Evolutionary conservation across 2,888 invertebrate genomes (phyloP), one percentile per base, ranked within the genome.

Genomic region (Scaptomyza flava): DNA sequence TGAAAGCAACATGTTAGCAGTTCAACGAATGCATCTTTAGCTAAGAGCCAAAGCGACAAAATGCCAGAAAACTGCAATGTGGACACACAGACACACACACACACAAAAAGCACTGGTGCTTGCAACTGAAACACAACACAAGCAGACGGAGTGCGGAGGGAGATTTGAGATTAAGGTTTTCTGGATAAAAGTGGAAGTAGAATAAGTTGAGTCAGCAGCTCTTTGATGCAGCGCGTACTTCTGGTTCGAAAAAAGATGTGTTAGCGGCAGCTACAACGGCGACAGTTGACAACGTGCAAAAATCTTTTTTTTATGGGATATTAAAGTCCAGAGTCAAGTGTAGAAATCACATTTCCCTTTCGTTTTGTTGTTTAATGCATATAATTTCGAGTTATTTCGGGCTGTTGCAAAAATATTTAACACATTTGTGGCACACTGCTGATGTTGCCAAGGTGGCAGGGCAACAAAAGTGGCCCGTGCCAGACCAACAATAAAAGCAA

Each of bases 401-500:
- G 47, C 51, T 48, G 43, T 50, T 63, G 63, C 64, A 66, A 63
- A 77, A 77, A 75, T 77, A 62, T 78, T 77, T 52, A 68, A 65
- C 78, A 67, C 73, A 54, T 45, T 67, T 79, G 68, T 65, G 77
- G 71, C 79, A 67, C 61, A 50, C 70, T 60, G 63, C 51, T 59
- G 71, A 58, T 45, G 54, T 54, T 64, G 42, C 65, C 65, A 59
- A 63, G 57, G 80, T 68, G 50, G 60, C 66, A 23, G 3, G 23
- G 23, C 23, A 23, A 23, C 17, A 17, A 17, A 17, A 17, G 17
- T 17, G 17, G 1, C 17, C 52, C 54, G 11, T 50, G 53, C 50
- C 61, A 58, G 17, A 38, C 50, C 60, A 62, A 75, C 69, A 81
- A 75, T 81, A 84, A 81, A 83, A 68, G 63, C 80, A 77, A 79